phyloP scores from a whole-genome alignment of 2,113 vertebrate genomes.

The Vulpes lagopus region DNA sequence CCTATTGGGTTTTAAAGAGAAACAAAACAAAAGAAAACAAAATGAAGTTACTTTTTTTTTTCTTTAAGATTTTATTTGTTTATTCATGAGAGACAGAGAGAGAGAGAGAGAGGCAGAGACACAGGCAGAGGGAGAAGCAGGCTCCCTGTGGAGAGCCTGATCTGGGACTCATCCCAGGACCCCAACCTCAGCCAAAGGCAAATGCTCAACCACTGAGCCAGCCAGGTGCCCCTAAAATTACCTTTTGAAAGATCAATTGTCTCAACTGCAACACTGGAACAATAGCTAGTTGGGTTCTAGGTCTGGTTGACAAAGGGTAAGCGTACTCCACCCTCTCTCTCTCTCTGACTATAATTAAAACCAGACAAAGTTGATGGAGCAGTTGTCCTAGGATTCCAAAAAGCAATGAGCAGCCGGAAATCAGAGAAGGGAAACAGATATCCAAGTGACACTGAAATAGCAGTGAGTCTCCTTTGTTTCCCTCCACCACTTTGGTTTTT shows the following conservation, averaged over 20 bases:
- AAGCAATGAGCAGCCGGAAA: background rate
- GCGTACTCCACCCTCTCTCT: too few relatives aligned
- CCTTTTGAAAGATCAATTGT: background rate
- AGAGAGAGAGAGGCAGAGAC: too few relatives aligned
- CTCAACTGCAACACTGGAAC: background rate
- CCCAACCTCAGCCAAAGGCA: too few relatives aligned
- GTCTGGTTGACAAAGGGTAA: background rate
- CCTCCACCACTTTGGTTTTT: background rate
- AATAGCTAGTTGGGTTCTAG: background rate
- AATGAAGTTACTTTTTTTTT: background rate
- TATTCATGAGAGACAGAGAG: too few relatives aligned
- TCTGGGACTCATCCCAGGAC: too few relatives aligned
- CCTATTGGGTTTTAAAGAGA: background rate
- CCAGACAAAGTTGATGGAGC: background rate
- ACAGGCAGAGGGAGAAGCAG: too few relatives aligned
- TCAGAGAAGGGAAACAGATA: background rate
- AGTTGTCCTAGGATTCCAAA: background rate
- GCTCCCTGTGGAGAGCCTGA: too few relatives aligned
- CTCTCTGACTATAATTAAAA: background rate
- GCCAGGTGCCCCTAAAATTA: background rate
- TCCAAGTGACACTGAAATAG: background rate
- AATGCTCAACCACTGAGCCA: too few relatives aligned
- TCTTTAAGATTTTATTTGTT: too few relatives aligned
- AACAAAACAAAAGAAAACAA: background rate
- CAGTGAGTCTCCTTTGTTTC: background rate